These are phyloP conservation scores for Festucalex cinctus DNA, from an alignment of 2,113 vertebrate species.

Conservation along the genomic window DNA sequence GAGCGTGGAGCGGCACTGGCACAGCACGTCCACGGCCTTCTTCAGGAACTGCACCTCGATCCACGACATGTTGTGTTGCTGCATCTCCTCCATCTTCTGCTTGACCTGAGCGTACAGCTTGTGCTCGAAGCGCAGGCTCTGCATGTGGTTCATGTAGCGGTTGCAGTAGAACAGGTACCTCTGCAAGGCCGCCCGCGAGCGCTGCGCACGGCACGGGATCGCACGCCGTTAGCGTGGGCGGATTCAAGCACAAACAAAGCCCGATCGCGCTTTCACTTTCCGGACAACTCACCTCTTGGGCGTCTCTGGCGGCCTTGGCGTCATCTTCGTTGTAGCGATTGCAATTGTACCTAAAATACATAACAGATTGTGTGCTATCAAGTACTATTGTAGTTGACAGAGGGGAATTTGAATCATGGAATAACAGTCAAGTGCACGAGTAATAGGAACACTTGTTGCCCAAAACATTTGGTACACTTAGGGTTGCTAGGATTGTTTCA, in stretches of 20 bases:
- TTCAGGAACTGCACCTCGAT: conserved; percentile 99
- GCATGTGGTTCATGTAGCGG: conserved; percentile 99
- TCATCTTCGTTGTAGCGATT: conserved; percentile 99
- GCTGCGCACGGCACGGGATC: conserved; percentile 64
- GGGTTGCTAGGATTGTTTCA: too few relatives aligned
- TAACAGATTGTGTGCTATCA: not conserved
- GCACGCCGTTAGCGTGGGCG: not conserved
- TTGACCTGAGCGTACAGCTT: conserved; percentile 99
- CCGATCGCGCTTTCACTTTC: not conserved
- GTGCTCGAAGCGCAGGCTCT: conserved; percentile 99
- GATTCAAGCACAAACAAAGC: not conserved
- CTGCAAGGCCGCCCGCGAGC: conserved; percentile 95
- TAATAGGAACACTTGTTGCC: too few relatives aligned
- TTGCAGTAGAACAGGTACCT: conserved; percentile 99
- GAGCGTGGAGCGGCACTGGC: conserved; percentile 99
- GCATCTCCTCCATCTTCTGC: conserved; percentile 99
- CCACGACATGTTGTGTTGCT: conserved; percentile 99
- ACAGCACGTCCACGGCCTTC: conserved; percentile 98
- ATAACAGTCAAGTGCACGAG: too few relatives aligned
- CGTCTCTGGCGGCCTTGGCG: conserved; percentile 97
- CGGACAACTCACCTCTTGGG: conserved; percentile 84
- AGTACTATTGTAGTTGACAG: not conserved
- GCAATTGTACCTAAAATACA: conserved; percentile 91
- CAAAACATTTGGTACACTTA: too few relatives aligned
- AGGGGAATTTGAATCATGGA: too few relatives aligned